Percentiles rank a stretch among this genome's conserved stretches.
These are phyloP conservation scores for Xylota sylvarum DNA, from an alignment of 2,888 invertebrate genomes.

Conservation along the genomic window DNA sequence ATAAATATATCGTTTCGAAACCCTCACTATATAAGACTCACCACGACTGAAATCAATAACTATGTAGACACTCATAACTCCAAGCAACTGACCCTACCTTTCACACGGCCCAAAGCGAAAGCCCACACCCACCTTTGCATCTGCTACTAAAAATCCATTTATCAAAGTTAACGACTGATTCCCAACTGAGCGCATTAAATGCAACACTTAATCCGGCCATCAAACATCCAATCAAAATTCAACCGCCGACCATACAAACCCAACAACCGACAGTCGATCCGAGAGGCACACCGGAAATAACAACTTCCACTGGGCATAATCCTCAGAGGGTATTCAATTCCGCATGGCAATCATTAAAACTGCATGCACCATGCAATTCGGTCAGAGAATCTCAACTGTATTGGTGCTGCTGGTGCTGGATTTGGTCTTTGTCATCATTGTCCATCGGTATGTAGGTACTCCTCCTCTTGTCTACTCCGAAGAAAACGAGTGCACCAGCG, in stretches of 20 bases:
- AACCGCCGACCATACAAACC: conserved; percentile 24
- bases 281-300: conserved; percentile 66
- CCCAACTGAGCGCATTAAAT: conserved; percentile 66
- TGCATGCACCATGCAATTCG: conserved; percentile 56
- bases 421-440: conserved; percentile 45
- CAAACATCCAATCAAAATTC: conserved; percentile 59
- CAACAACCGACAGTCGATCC: conserved; percentile 24
- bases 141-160: conserved; percentile 17
- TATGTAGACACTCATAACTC: too few species aligned
- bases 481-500: conserved; percentile 33
- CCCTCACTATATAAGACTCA: not conserved
- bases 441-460: conserved; percentile 18
- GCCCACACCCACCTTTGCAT: not conserved
- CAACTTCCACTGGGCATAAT: conserved; percentile 67
- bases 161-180: conserved; percentile 13
- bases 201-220: conserved; percentile 67
- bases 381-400: not conserved
- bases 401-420: conserved; percentile 6
- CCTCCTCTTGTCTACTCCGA: not conserved
- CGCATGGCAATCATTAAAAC: conserved; percentile 74
- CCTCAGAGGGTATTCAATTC: conserved; percentile 73
- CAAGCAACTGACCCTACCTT: too few species aligned
- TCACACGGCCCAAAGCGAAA: too few species aligned
- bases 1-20: too few species aligned
- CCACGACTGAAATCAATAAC: not conserved